phyloP scores from a whole-genome alignment of 2,113 vertebrate genomes.

The Peromyscus californicus region DNA sequence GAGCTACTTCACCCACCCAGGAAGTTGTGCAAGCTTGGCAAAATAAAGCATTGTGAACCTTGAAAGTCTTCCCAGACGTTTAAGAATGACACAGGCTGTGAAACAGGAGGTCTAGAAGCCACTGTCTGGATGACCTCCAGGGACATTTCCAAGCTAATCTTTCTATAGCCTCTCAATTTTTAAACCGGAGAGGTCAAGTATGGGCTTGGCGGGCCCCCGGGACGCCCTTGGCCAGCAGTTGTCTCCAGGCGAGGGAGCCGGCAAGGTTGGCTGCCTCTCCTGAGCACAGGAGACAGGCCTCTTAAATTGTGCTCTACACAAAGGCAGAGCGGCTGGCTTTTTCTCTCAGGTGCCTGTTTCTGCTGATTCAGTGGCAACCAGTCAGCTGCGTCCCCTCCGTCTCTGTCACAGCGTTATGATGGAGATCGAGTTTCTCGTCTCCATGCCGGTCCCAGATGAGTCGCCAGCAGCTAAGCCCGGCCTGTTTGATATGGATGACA shows the following conservation, averaged over 20 bases:
- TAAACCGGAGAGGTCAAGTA: constrained; percentile 1
- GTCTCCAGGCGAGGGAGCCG: not conserved
- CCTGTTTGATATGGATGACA: not conserved
- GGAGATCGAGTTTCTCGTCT: not conserved
- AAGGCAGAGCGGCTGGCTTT: not conserved
- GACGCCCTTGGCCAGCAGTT: not conserved
- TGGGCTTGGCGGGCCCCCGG: not conserved
- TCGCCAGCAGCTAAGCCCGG: not conserved
- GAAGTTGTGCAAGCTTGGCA: not conserved
- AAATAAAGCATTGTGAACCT: constrained; percentile 7
- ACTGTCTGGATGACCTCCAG: not conserved
- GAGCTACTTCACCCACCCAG: too few relatives aligned
- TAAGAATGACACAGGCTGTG: not conserved
- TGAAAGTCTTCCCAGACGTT: not conserved
- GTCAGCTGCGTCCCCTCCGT: not conserved
- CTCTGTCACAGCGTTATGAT: not conserved
- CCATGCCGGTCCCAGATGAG: not conserved
- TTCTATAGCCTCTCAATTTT: not conserved
- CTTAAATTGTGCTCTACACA: not conserved
- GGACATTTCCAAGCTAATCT: not conserved
- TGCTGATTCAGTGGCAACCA: not conserved
- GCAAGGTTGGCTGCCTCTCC: not conserved
- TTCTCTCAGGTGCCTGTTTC: not conserved
- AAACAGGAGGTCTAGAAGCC: constrained; percentile 27
- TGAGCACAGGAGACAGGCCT: not conserved